Evolutionary conservation across 1,140 invertebrate species (phyloP), one percentile per base, ranked within the genome.

Genomic region (Calephelis virginiensis): DNA sequence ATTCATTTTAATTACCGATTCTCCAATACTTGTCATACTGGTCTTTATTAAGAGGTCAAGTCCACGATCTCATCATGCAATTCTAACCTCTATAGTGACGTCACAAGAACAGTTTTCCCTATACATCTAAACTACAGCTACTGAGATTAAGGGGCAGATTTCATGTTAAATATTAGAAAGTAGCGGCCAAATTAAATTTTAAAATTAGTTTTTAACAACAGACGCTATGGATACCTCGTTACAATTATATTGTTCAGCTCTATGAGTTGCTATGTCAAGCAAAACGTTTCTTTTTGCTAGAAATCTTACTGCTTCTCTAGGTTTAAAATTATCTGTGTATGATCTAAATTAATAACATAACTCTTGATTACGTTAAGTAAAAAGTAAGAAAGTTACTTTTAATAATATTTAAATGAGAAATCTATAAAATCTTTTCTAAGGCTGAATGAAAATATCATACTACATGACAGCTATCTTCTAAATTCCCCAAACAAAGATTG

Each of bases 1-100:
- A 82, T 78, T 78, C 77, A 74, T 86, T 79, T 81, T 86, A 82
- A 88, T 88, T 86, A 86, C 68, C 67, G 63, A 79, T 75, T 70
- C 75, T 62, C 61, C 71, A 75, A 77, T 60, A 68, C 72, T 63
- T 68, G 74, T 50, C 66, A 62, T 48, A 65, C 66, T 64, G 56
- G 46, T 61, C 69, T 63, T 13, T 17, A 14, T 68, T 64, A 45
- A 45, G 67, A 46, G 68, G 62, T 61, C 47, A 47, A 70, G 60
- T 56, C 37, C 63, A 49, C 56, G 64, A 67, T 56, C 43, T 43
- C 48, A 45, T 53, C 70, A 69, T 61, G 67, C 59, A 4, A 65
- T 65, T 50, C 47, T 67, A 61, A 61, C 50, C 38, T 61, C 46
- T 63, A 43, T 10, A 8, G 5, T 37, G 45, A 53, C 38, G 56